Evolutionary conservation across 2,113 vertebrate genomes (phyloP), one percentile per base, ranked within the genome.

Genomic region (Ictalurus furcatus): DNA sequence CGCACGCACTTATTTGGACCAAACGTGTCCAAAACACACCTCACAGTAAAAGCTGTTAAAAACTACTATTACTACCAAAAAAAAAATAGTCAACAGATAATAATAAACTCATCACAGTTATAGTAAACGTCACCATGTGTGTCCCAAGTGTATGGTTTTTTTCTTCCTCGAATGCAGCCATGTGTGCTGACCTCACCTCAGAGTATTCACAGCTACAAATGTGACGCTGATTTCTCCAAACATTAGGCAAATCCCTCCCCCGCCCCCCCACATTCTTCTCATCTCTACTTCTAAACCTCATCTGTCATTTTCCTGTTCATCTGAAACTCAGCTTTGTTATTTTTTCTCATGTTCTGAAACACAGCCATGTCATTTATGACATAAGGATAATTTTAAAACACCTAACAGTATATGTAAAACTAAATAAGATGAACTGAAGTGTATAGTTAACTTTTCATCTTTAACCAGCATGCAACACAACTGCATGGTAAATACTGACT

Each of bases 141-240:
- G n/a, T 25, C 5, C 56, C 61, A 44, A 78, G 54, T 2, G 30
- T 4, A 8, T 37, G 25, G 14, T 71, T 85, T n/a, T 54, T 71
- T 81, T 17, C 40, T 56, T 17, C 23, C 37, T 21, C 16, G n/a
- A 65, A 89, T 3, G 44, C n/a, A 73, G 63, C 56, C 52, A 81
- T 13, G 30, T 71, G 65, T 40, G 23, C 52, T 89, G 30, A 87
- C 73, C 58, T 79, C 25, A 48, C 16, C 61, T 85, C 44, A 28
- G 30, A 76, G 67, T 12, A 67, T 84, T 44, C 8, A 11, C 78
- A 67, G 87, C 84, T 85, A 88, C 86, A 73, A n/a, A 48, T 14
- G 7, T 34, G 54, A 88, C 58, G 63, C 19, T 6, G 12, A 52
- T 81, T 52, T 54, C 85, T 44, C 44, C 40, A 19, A 87, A 82